Conservation (phyloP, 1,140 invertebrate genomes). For the Yoshiicerus persimilis region DNA sequence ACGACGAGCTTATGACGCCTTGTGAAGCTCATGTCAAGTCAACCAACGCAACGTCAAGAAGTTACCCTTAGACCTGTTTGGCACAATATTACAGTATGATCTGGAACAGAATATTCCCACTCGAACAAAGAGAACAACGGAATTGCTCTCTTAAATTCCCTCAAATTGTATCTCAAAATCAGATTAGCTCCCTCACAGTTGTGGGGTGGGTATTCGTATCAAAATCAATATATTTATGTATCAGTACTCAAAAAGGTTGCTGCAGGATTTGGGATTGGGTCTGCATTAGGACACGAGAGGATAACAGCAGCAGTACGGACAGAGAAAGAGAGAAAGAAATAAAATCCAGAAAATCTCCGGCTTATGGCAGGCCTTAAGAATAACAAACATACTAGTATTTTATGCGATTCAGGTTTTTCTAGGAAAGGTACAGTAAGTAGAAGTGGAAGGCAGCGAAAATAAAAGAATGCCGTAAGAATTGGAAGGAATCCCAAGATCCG, state of each 20-base stretch:
- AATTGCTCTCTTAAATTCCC: not conserved
- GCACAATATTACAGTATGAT: slow-evolving; percentile 14
- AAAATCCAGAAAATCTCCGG: not conserved
- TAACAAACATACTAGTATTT: not conserved
- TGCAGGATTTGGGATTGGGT: not conserved
- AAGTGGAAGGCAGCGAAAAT: no score
- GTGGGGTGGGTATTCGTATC: not conserved
- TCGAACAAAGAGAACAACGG: not conserved
- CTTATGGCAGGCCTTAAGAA: not conserved
- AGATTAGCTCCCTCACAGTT: not conserved
- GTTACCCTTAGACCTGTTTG: slow-evolving; percentile 19
- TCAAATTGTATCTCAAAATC: not conserved
- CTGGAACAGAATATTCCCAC: not conserved
- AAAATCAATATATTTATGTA: not conserved
- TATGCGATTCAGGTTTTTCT: not conserved
- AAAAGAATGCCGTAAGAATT: not conserved
- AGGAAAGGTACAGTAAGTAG: not conserved
- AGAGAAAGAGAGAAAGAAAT: not conserved
- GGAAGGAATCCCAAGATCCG: not conserved
- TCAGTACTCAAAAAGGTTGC: not conserved
- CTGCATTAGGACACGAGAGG: not conserved
- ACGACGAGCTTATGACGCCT: slow-evolving; percentile 2
- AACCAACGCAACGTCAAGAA: slow-evolving; percentile 3
- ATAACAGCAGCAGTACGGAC: not conserved
- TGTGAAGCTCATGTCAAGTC: slow-evolving; percentile 15